These are phyloP conservation scores for Hypomecis atomaria DNA, from an alignment of 2,888 invertebrate species.

Conservation along the genomic window DNA sequence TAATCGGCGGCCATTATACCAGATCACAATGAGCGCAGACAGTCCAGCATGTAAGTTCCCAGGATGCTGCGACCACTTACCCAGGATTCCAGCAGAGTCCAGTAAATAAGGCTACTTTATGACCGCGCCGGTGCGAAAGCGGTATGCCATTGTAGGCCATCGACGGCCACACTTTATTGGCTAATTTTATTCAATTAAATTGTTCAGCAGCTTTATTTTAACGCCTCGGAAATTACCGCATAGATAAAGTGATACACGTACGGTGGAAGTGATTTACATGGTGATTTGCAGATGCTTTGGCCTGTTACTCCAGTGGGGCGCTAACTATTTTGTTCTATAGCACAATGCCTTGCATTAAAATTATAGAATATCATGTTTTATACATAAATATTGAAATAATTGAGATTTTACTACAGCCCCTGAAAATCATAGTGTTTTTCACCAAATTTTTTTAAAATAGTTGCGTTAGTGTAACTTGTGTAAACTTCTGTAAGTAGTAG, in stretches of 20 bases:
- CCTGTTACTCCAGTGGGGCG: constrained; percentile 12
- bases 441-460: too few species aligned
- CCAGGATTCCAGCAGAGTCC: constrained; percentile 70
- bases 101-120: constrained; percentile 79
- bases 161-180: constrained; percentile 79
- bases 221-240: constrained; percentile 75
- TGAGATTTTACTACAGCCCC: too few species aligned
- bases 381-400: too few species aligned
- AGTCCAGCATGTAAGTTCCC: constrained; percentile 57
- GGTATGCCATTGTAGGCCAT: constrained; percentile 81
- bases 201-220: constrained; percentile 67
- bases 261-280: constrained; percentile 61
- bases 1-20: constrained; percentile 48
- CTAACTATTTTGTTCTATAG: constrained; percentile 1
- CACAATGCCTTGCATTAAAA: background rate
- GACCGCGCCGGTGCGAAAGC: constrained; percentile 57
- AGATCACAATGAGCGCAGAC: constrained; percentile 56
- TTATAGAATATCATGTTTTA: background rate
- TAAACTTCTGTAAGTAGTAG: too few species aligned
- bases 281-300: constrained; percentile 32
- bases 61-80: constrained; percentile 69
- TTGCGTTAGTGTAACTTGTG: too few species aligned
- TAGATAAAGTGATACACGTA: constrained; percentile 68
- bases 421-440: too few species aligned
- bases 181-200: constrained; percentile 84